Evolutionary conservation across 2,113 vertebrate genomes (phyloP), one percentile per base, ranked within the genome.

Genomic region (Triplophysa siluroides): DNA sequence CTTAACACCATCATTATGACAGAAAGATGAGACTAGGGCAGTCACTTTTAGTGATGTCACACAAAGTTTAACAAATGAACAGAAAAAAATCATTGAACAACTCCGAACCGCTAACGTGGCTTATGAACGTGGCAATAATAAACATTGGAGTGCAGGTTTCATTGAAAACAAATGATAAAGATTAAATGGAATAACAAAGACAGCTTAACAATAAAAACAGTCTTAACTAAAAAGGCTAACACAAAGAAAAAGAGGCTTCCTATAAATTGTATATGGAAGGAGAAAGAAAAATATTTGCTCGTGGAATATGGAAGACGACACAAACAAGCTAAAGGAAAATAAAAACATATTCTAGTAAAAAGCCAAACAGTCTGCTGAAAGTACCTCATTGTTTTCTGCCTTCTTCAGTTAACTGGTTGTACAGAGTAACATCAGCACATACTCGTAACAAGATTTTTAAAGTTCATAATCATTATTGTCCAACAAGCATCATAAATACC

Each of bases 391-490:
- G 38, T 33, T 18, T 60, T 54, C 33, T 23, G 33, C 33, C 33
- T 7, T 38, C 33, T 3, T 61, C 33, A 16, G 29, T 58, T 19
- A 58, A 58, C 54, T 21, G 8, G n/a, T 21, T 58, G 7, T 58
- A 58, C 54, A 58, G 19, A 58, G 7, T 13, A 26, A 61, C 41
- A 61, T 21, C 33, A 61, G 9, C 1, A 74, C 33, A 9, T 14
- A 8, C 41, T 38, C n/a, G 23, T 18, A 71, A 68, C 64, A 64
- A 38, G 21, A 23, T 41, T 45, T 60, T 71, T 10, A 10, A 62
- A 71, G 33, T 54, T 72, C 61, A 73, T 45, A 56, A 73, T 72
- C 61, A 73, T 56, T 58, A 73, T 56, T 65, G 21, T 73, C 62
- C 8, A 43, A 19, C 18, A 79, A 41, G 11, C 18, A 66, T 56